Base-by-base conservation (phyloP, 2,888 invertebrate species). In the Eupeodes latifasciatus region DNA sequence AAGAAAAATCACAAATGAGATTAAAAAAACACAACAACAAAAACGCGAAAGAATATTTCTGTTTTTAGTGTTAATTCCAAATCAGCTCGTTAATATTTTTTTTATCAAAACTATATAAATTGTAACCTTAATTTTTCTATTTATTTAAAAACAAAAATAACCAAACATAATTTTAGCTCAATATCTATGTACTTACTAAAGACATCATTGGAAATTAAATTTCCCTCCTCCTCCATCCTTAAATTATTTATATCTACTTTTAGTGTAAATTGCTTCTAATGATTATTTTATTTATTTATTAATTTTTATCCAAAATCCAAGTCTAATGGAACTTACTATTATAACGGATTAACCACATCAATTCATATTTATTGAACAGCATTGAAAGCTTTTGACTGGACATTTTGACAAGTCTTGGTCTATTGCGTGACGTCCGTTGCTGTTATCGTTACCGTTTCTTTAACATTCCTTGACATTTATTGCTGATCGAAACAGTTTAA, bases 221-320 rank as follows among this genome's bases (percentile, higher is more conserved):
- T 67, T 67, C 67, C 67, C 10, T 16, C 36, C 51, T 67, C 51
- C 7, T 67, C 47, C 19, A 12, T 44, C 16, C 44, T 44, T 53
- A 53, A 59, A 40, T 40, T 62, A 62, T 40, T 59, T 59, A 11
- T 27, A 12, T 7, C 40, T 40, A 7, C 40, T 40, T 40, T 40
- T 27, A 40, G 16, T 62, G 36, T 61, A 16, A 64, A 36, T 27
- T 27, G 47, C 27, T 66, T 49, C 19, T 12, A 44, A 64, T n/a
- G 51, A 62, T 16, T 27, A 19, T 12, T 47, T 12, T n/a, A 69
- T 76, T 64, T 81, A 85, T 81, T 75, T 75, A 80, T 55, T 55
- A 16, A 19, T 55, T 19, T 19, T 55, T 55, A 5, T 27, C 40
- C 5, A 19, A 55, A 14, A 12, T 49, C 11, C 14, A n/a, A 12